phyloP scores from a whole-genome alignment of 2,888 invertebrate species.

The Agonopterix heracliana region DNA sequence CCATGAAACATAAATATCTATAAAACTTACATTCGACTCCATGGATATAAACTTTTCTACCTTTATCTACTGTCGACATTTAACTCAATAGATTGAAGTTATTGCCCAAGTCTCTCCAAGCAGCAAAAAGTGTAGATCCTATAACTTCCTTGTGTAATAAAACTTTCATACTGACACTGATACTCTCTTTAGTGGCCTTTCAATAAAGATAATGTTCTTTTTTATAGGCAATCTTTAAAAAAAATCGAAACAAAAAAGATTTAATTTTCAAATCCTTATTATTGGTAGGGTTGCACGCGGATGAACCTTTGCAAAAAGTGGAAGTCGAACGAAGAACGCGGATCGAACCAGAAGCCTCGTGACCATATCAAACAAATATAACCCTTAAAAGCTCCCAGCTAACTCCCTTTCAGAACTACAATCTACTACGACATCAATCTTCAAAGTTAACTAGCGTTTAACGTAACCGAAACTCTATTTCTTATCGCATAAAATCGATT shows the following conservation, averaged over 20 bases:
- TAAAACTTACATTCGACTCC: no score
- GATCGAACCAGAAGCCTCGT: constrained; percentile 45
- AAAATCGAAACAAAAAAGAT: constrained; percentile 8
- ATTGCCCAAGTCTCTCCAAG: no score
- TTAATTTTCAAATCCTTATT: constrained; percentile 57
- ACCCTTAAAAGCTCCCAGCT: constrained; percentile 38
- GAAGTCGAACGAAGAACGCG: constrained; percentile 68
- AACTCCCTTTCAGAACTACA: constrained; percentile 39
- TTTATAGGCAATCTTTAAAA: no score
- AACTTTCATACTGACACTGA: no score
- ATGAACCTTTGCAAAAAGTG: constrained; percentile 66
- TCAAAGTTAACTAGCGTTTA: constrained; percentile 17
- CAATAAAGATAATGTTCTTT: no score
- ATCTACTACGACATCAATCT: constrained; percentile 53
- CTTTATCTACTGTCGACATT: no score
- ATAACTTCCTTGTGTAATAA: no score
- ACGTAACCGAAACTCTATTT: constrained; percentile 44
- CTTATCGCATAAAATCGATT: constrained; percentile 48
- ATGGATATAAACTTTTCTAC: no score
- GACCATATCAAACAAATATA: constrained; percentile 41
- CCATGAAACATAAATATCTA: no score
- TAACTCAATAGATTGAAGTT: no score
- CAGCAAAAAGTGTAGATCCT: no score
- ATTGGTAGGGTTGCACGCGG: constrained; percentile 54
- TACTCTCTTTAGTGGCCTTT: no score